Evolutionary conservation across 2,113 vertebrate genomes (phyloP).

Genomic region (Anarhynchus alexandrinus): DNA sequence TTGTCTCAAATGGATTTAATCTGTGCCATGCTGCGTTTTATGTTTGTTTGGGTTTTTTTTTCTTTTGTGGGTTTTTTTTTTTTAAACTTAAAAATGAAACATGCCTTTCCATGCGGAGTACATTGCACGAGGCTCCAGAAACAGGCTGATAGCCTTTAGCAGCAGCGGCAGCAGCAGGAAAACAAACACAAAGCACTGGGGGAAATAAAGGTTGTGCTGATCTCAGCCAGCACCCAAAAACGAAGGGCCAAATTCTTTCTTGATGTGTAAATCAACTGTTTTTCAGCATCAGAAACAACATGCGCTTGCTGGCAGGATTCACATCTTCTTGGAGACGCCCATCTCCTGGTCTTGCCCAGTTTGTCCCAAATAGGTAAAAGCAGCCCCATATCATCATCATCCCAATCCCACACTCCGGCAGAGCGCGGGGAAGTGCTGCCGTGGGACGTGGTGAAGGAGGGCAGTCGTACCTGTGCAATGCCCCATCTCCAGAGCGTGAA

Average conservation of each 20-base stretch:
- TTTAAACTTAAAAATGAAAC: constrained; percentile 16
- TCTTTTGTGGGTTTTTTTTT: neutral
- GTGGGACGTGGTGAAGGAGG: accelerated
- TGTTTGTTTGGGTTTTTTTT: constrained; percentile 54
- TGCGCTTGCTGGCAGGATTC: neutral
- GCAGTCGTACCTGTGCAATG: neutral
- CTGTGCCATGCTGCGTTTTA: constrained; percentile 20
- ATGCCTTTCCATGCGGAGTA: neutral
- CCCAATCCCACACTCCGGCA: neutral
- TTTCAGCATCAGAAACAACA: neutral
- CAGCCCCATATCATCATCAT: accelerated
- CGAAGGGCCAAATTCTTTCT: neutral
- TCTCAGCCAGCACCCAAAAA: neutral
- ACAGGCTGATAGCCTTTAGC: neutral
- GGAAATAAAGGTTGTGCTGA: neutral
- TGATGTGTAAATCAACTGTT: neutral
- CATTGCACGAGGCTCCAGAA: neutral
- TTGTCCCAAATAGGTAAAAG: neutral
- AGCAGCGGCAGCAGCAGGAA: neutral
- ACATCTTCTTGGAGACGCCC: accelerated
- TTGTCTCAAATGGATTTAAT: constrained; percentile 55
- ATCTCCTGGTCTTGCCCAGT: neutral
- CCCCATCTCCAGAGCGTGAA: neutral
- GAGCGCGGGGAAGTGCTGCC: neutral
- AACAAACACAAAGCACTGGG: neutral